Base-by-base conservation (phyloP, 2,113 vertebrate species). In the Anarhynchus alexandrinus region DNA sequence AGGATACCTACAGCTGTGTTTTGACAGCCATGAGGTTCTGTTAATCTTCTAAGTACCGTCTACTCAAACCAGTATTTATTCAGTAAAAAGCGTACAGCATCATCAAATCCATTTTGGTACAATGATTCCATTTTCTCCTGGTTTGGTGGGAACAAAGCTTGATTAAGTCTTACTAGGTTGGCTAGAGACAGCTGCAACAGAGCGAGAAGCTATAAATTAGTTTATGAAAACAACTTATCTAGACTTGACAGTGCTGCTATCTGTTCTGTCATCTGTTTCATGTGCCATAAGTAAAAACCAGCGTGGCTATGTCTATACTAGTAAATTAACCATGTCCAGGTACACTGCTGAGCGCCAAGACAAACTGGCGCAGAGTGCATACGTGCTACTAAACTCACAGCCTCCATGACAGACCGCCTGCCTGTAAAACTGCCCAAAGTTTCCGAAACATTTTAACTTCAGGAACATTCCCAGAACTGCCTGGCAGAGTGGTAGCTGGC, bases 71-170 rank as follows among this genome's bases (percentile, higher is more conserved):
- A 99, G 42, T 96, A 94, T 95, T 99, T 98, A 65, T 96, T 98
- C 86, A 94, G 97, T 57, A 99, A 93, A 97, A 99, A 99, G 15
- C 21, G 74, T 14, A 99, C 73, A 9, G 99, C 49, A 8, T 99
- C 99, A 1, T 94, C 52, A 78, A 99, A 99, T 15, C 99, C 99
- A n/a, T 97, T 97, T 21, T 97, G 97, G 77, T 98, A 98, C 5
- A 99, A 74, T 0, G 5, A 90, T 8, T 96, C 95, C 99, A 99
- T 98, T 72, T 93, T 92, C 67, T 74, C 34, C 73, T 82, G 62
- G 59, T 97, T 52, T 4, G 99, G 99, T 12, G 99, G 99, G 96
- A 99, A 99, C 38, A 99, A 97, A 74, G 98, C 98, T 88, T 97
- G 98, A 93, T 97, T 98, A 90, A 99, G 97, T 69, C 99, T 97